phyloP scores from a whole-genome alignment of 2,797 vertebrate species.

The Hydrolagus colliei region DNA sequence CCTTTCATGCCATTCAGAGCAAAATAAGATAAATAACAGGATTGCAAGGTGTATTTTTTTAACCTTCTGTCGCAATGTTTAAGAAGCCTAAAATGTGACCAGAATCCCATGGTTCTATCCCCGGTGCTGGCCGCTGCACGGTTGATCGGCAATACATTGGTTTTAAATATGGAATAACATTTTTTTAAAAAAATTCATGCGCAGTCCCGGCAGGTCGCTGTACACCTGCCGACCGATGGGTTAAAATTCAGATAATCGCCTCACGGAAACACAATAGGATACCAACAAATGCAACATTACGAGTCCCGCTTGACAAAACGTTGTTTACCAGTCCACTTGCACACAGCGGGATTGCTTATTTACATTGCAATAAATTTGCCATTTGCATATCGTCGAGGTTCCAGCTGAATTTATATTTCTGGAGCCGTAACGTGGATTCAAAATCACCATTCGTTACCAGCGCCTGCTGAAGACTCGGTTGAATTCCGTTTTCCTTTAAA shows the following conservation, averaged over 20 bases:
- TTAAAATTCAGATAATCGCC: not conserved
- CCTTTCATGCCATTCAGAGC: not conserved
- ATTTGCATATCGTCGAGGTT: not conserved
- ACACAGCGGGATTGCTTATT: not conserved
- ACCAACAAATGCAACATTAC: too few relatives aligned
- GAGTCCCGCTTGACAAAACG: not conserved
- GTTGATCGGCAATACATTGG: too few relatives aligned
- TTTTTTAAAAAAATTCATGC: too few relatives aligned
- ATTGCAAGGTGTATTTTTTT: conserved; percentile 15
- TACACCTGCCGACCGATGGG: not conserved
- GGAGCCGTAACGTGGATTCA: not conserved
- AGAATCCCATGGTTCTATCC: too few relatives aligned
- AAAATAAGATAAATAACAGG: too few relatives aligned
- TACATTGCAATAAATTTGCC: not conserved
- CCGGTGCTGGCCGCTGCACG: too few relatives aligned
- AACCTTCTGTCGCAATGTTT: not conserved
- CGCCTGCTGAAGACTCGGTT: not conserved
- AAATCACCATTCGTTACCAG: too few relatives aligned
- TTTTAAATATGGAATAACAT: too few relatives aligned
- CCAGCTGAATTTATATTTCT: not conserved
- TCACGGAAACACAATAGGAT: not conserved
- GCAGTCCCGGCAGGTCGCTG: not conserved
- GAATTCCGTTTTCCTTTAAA: not conserved
- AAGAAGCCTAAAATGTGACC: not conserved
- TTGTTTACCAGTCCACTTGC: not conserved